Evolutionary conservation across 2,797 vertebrate genomes (phyloP).

Genomic region (Petrocephalus sullivani): DNA sequence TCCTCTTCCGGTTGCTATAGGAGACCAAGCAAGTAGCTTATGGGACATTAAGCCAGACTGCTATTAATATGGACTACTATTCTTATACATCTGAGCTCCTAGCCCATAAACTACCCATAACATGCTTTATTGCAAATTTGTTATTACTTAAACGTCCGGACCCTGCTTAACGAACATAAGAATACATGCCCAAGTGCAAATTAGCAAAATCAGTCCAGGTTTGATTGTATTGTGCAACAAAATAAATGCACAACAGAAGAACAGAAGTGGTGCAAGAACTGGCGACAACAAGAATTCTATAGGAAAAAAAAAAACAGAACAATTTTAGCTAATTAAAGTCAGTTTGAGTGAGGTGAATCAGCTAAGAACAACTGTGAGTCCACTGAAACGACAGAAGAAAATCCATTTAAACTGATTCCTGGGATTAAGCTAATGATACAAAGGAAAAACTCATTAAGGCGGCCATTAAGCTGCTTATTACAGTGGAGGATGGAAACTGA

Average conservation of each 20-base stretch:
- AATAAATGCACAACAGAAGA: background rate
- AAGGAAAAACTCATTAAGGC: conserved; percentile 2
- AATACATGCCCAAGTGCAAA: background rate
- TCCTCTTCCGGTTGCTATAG: conserved; percentile 84
- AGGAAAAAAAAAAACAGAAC: background rate
- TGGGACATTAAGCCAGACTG: background rate
- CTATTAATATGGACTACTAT: background rate
- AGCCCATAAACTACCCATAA: background rate
- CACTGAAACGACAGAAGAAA: background rate
- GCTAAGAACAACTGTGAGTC: background rate
- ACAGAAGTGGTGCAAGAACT: background rate
- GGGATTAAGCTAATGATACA: conserved; percentile 38
- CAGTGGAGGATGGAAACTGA: conserved; percentile 78
- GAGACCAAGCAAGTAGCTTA: conserved; percentile 19
- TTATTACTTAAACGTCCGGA: background rate
- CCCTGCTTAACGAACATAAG: background rate
- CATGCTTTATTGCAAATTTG: background rate
- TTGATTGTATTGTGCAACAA: background rate
- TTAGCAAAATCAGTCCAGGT: background rate
- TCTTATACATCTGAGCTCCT: background rate
- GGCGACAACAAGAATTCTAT: background rate
- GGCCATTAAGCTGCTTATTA: conserved; percentile 70
- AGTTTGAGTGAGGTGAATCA: background rate
- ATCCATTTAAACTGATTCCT: conserved; percentile 66
- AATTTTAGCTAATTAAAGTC: background rate